Conservation (phyloP, 2,113 vertebrate genomes). For the Carassius auratus region DNA sequence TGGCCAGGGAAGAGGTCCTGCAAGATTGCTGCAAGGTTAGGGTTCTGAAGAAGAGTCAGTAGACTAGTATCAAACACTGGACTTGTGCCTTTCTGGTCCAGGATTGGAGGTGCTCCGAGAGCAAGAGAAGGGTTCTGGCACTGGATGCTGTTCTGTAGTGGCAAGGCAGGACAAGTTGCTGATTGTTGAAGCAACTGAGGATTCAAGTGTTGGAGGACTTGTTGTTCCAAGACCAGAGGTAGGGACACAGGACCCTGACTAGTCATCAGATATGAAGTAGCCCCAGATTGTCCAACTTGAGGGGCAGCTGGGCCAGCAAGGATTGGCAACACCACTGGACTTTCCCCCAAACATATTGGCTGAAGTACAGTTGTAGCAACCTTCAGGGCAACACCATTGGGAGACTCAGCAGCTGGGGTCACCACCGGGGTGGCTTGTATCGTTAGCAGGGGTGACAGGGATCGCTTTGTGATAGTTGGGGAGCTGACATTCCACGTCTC, state of each 20-base stretch:
- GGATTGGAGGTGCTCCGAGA: slow-evolving; percentile 78
- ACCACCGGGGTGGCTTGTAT: slow-evolving; percentile 80
- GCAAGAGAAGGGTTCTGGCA: slow-evolving; percentile 77
- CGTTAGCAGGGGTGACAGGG: slow-evolving; percentile 77
- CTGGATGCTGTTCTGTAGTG: slow-evolving; percentile 84
- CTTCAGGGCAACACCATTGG: slow-evolving; percentile 88
- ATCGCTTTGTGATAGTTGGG: slow-evolving; percentile 84
- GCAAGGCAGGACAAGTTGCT: slow-evolving; percentile 72
- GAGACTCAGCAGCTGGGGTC: slow-evolving; percentile 78
- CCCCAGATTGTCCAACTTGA: slow-evolving; percentile 79
- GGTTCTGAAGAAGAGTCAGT: slow-evolving; percentile 86
- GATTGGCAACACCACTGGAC: slow-evolving; percentile 90
- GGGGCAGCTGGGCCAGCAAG: slow-evolving; percentile 84
- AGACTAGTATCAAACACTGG: slow-evolving; percentile 82
- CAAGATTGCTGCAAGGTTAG: slow-evolving; percentile 87
- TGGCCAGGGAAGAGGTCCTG: slow-evolving; percentile 92
- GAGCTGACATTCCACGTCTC: slow-evolving; percentile 85
- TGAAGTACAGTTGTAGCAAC: slow-evolving; percentile 91
- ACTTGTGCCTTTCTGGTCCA: slow-evolving; percentile 85
- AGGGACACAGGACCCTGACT: slow-evolving; percentile 89
- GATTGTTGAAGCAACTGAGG: slow-evolving; percentile 84
- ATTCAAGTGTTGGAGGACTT: slow-evolving; percentile 93
- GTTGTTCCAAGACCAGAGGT: slow-evolving; percentile 92
- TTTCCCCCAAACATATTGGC: slow-evolving; percentile 95
- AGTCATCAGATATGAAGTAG: slow-evolving; percentile 89